Conservation (phyloP, 2,797 vertebrate species). For the Etheostoma perlongum region DNA sequence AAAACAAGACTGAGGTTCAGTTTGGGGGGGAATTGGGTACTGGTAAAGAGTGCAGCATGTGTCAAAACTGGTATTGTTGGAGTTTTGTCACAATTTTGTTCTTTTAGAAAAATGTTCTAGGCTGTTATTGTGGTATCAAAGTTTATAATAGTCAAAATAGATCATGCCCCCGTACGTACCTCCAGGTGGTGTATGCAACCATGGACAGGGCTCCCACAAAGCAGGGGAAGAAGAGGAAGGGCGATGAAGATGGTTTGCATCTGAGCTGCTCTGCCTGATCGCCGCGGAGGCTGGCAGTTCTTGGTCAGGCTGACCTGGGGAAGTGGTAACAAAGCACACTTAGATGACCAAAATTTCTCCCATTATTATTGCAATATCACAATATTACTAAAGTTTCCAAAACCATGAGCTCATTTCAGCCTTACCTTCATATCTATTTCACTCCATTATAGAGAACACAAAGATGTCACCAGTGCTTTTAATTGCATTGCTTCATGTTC, state of each 20-base stretch:
- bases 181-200: conserved; percentile 91
- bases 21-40: not conserved
- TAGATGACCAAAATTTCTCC: not conserved
- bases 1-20: not conserved
- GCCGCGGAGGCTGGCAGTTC: conserved; percentile 93
- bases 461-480: conserved; percentile 23
- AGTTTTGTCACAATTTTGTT: not conserved
- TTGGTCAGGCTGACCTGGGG: conserved; percentile 90
- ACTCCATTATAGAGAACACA: conserved; percentile 10
- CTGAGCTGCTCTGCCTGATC: conserved; percentile 92
- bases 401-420: not conserved
- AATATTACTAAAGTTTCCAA: conserved; percentile 1
- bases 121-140: not conserved
- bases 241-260: conserved; percentile 93
- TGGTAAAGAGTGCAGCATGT: not conserved
- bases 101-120: not conserved
- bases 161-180: conserved; percentile 84
- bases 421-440: conserved; percentile 1
- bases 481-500: conserved; percentile 33
- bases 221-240: conserved; percentile 94
- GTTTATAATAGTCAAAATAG: not conserved
- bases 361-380: not conserved
- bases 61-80: not conserved
- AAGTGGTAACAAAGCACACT: not conserved
- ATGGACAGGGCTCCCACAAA: conserved; percentile 90